These are phyloP conservation scores for Charaxes varanes DNA, from an alignment of 1,140 invertebrate genomes.

Conservation along the genomic window DNA sequence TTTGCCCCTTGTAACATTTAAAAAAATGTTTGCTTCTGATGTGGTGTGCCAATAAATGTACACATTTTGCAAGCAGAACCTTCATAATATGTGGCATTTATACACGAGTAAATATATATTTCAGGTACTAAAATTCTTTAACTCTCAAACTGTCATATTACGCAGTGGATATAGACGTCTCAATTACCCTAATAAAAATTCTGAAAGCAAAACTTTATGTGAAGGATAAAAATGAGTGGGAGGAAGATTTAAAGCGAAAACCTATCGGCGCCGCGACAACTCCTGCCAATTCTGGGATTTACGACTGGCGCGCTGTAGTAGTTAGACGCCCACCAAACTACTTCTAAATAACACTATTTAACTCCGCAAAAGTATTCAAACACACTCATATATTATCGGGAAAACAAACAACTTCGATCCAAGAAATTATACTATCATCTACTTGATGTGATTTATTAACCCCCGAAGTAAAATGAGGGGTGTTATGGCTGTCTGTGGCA, in stretches of 20 bases:
- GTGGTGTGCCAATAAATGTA: too few species aligned
- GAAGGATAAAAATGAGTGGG: conserved; percentile 42
- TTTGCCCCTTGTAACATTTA: too few species aligned
- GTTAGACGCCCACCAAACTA: conserved; percentile 38
- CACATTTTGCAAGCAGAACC: too few species aligned
- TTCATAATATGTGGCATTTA: too few species aligned
- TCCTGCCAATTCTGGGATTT: conserved; percentile 35
- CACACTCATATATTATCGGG: conserved; percentile 17
- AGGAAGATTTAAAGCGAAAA: conserved; percentile 42
- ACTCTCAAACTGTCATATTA: too few species aligned
- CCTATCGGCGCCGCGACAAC: conserved; percentile 30
- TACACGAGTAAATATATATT: too few species aligned
- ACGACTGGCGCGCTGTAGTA: conserved; percentile 40
- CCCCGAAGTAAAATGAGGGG: too few species aligned
- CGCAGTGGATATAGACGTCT: too few species aligned
- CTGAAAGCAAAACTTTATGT: conserved; percentile 30
- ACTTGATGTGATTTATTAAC: background rate
- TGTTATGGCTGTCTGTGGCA: too few species aligned
- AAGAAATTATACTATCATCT: conserved; percentile 3
- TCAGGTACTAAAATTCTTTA: too few species aligned
- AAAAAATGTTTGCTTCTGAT: too few species aligned
- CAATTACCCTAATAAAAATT: conserved; percentile 8
- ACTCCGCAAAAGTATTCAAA: conserved; percentile 28
- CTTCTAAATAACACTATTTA: conserved; percentile 37
- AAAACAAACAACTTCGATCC: conserved; percentile 16